A percentile compares a stretch with the other conserved stretches of the same genome.
phyloP scores from a whole-genome alignment of 2,113 vertebrate genomes.

The Anolis sagrei region DNA sequence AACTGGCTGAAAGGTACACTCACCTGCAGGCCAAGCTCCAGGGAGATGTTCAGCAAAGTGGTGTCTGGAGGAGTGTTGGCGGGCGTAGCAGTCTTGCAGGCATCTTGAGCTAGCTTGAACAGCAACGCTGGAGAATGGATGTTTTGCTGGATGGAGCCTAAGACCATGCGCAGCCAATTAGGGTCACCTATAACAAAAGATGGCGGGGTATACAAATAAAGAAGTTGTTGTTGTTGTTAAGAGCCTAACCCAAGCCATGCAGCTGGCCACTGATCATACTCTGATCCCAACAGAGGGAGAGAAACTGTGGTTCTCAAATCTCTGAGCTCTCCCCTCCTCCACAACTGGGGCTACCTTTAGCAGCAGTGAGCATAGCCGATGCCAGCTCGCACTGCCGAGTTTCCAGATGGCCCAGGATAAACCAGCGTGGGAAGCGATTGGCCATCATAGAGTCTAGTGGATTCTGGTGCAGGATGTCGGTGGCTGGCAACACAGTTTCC shows the following conservation, averaged over 20 bases:
- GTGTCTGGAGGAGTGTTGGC: slow-evolving; percentile 37
- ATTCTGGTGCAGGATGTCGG: slow-evolving; percentile 57
- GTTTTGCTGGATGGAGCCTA: slow-evolving; percentile 39
- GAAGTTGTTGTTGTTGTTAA: too few relatives aligned
- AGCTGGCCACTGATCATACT: neutral
- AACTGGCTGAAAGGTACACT: neutral
- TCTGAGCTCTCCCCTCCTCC: neutral
- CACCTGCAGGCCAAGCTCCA: slow-evolving; percentile 42
- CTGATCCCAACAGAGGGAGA: neutral
- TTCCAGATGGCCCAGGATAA: slow-evolving; percentile 75
- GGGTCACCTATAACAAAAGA: slow-evolving; percentile 14
- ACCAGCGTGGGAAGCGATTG: slow-evolving; percentile 74
- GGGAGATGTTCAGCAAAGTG: slow-evolving; percentile 38
- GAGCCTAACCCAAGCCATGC: fast-evolving
- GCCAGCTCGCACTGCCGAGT: slow-evolving; percentile 77
- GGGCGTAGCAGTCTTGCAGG: slow-evolving; percentile 36
- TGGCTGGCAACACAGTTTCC: slow-evolving; percentile 59
- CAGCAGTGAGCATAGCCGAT: slow-evolving; percentile 71
- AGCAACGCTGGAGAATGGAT: slow-evolving; percentile 36
- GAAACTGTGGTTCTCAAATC: neutral
- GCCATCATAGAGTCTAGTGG: slow-evolving; percentile 67
- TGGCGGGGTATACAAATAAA: too few relatives aligned
- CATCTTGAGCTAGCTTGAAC: slow-evolving; percentile 37
- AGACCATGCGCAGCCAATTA: slow-evolving; percentile 32
- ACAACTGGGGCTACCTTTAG: slow-evolving; percentile 67